Percentiles rank a stretch among this genome's conserved stretches.
Evolutionary conservation across 2,888 invertebrate species (phyloP).

Genomic region (Dryomyza anilis): DNA sequence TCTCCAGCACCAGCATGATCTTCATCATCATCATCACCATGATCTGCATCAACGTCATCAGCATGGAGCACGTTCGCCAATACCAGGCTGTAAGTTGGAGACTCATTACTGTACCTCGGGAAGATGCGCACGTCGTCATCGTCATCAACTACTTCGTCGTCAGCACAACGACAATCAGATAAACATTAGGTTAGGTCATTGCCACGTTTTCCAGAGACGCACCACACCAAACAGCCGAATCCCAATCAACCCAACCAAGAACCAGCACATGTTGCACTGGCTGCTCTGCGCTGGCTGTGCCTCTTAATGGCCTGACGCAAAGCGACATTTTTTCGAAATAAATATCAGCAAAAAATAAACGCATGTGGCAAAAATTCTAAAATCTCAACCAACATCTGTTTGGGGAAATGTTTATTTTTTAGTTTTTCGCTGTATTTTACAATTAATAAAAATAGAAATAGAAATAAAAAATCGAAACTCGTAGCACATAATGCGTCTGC

Average conservation of each 20-base stretch:
- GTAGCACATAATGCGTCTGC: conserved; percentile 20
- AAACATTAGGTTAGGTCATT: conserved; percentile 42
- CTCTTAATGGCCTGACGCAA: background rate
- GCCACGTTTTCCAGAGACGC: no score
- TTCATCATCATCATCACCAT: no score
- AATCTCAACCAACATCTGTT: conserved; percentile 41
- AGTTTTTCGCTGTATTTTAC: no score
- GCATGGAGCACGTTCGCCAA: background rate
- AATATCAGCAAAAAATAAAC: conserved; percentile 30
- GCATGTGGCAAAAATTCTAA: conserved; percentile 33
- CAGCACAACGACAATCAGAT: conserved; percentile 3
- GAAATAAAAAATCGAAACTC: conserved; percentile 8
- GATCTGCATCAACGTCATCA: no score
- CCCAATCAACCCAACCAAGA: no score
- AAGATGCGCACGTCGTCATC: no score
- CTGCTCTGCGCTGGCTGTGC: background rate
- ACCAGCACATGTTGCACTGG: no score
- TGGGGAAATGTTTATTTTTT: conserved; percentile 32
- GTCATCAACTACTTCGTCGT: no score
- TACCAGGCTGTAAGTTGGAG: background rate
- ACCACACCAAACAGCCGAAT: no score
- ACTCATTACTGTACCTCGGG: no score
- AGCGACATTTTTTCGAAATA: background rate
- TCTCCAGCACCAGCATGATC: no score
- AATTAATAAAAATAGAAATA: no score